Evolutionary conservation across 1,140 invertebrate genomes (phyloP).

Genomic region (Tyrophagus putrescentiae): DNA sequence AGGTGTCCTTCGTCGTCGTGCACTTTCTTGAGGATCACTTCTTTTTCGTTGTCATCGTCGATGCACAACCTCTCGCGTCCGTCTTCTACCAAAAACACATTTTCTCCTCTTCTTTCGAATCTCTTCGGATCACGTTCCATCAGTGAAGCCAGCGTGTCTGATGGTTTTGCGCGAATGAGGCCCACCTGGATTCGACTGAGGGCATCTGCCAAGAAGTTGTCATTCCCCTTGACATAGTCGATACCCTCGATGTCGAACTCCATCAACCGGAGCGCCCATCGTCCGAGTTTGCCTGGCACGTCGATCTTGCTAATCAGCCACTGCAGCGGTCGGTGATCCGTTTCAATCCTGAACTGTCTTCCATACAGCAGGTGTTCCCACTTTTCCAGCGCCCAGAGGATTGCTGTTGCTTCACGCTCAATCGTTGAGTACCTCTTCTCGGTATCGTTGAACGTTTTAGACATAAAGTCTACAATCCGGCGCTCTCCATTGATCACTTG

Average conservation of each 20-base stretch:
- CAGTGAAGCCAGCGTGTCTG: too few relatives aligned
- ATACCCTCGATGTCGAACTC: constrained; percentile 24
- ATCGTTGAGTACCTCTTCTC: constrained; percentile 24
- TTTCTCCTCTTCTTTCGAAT: too few relatives aligned
- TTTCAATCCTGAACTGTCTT: constrained; percentile 24
- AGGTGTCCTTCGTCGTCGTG: constrained; percentile 14
- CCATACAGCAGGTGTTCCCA: constrained; percentile 28
- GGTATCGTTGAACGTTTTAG: constrained; percentile 14
- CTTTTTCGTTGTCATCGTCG: too few relatives aligned
- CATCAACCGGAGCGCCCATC: constrained; percentile 26
- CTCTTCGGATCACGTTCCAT: too few relatives aligned
- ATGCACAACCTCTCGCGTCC: too few relatives aligned
- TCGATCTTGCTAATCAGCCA: constrained; percentile 28
- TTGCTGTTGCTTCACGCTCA: constrained; percentile 26
- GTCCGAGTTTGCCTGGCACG: constrained; percentile 21
- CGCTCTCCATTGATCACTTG: constrained; percentile 10
- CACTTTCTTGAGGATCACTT: too few relatives aligned
- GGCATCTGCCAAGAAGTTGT: constrained; percentile 26
- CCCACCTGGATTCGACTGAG: constrained; percentile 18
- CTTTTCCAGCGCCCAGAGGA: constrained; percentile 25
- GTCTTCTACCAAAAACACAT: too few relatives aligned
- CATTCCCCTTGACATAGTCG: constrained; percentile 12
- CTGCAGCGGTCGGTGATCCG: constrained; percentile 27
- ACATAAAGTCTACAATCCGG: constrained; percentile 21
- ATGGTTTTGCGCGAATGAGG: too few relatives aligned